These are phyloP conservation scores for Coluber constrictor DNA, from an alignment of 2,797 vertebrate species.

Conservation along the genomic window DNA sequence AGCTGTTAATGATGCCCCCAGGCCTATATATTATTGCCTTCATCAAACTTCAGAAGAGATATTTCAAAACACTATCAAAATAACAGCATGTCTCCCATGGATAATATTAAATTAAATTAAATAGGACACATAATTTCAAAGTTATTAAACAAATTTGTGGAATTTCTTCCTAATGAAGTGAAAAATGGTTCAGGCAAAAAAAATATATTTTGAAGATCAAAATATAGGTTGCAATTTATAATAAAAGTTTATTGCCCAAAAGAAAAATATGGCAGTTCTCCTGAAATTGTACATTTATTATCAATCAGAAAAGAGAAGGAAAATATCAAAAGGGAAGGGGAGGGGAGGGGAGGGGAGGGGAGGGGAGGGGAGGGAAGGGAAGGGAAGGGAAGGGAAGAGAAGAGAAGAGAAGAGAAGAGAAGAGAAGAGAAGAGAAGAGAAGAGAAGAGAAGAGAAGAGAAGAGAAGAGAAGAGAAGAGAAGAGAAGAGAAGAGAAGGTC, in stretches of 20 bases:
- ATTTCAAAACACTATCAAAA: slow-evolving; percentile 5
- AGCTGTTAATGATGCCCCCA: slow-evolving; percentile 31
- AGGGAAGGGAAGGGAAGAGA: background rate
- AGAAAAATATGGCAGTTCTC: slow-evolving; percentile 43
- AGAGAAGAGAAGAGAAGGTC: background rate
- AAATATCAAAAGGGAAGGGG: background rate
- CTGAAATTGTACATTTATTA: slow-evolving; percentile 10
- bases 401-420: background rate
- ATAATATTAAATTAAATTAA: slow-evolving; percentile 30
- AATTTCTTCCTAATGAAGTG: slow-evolving; percentile 4
- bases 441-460: background rate
- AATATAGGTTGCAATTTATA: slow-evolving; percentile 36
- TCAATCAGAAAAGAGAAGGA: slow-evolving; percentile 17
- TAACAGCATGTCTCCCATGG: background rate
- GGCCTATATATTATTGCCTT: slow-evolving; percentile 33
- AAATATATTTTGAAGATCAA: background rate
- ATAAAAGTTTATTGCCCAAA: slow-evolving; percentile 13
- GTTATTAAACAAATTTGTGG: slow-evolving; percentile 11
- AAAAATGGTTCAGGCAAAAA: slow-evolving; percentile 32
- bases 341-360: background rate
- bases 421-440: background rate
- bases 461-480: background rate
- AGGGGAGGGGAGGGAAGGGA: background rate
- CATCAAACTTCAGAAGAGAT: slow-evolving; percentile 46
- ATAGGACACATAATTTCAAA: background rate